Base-by-base conservation (phyloP, 2,888 invertebrate species). In the Oxyteleia sp. region DNA sequence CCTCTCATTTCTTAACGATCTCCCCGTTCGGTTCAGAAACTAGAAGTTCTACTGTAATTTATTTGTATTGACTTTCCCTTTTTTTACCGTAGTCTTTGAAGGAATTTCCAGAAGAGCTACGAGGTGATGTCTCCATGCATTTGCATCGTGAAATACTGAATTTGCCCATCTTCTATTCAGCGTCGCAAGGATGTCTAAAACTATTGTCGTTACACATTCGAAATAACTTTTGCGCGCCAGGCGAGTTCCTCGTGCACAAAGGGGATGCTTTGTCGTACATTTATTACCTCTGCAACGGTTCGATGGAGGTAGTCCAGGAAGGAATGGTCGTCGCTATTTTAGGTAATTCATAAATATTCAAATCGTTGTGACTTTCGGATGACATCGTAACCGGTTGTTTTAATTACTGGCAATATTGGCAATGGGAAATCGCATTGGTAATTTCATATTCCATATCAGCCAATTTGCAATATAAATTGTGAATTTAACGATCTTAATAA, bases 241-340 rank as follows among this genome's bases (percentile, higher is more conserved):
- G 98, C 75, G 99, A 99, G 93, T 98, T 97, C 93, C 95, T 99
- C 53, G 97, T 98, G 47, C 98, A 98, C 94, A 97, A 97, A 94
- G 98, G 98, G 43, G 99, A 99, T 91, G 98, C 98, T 4, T 95
- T 99, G 26, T 97, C 97, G 82, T 98, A 98, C 92, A 97, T 99
- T 89, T 98, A 98, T 94, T 98, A 98, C 93, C 96, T 99, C 86
- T 98, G 98, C 94, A 98, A 98, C 92, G 99, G 99, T 4, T 98
- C 98, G 26, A 98, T 99, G 98, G 99, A 99, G 94, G 98, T 99
- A 49, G 97, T 99, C 90, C 98, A 98, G 93, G 97, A 98, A 90
- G 97, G 97, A 85, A 98, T 98, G 98, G 99, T 99, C 64, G 98
- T 99, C 16, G 99, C 99, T 76, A 99, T 99, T 90, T 94, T 99